Base-by-base conservation (phyloP, 2,113 vertebrate species). In the Cathartes aura region DNA sequence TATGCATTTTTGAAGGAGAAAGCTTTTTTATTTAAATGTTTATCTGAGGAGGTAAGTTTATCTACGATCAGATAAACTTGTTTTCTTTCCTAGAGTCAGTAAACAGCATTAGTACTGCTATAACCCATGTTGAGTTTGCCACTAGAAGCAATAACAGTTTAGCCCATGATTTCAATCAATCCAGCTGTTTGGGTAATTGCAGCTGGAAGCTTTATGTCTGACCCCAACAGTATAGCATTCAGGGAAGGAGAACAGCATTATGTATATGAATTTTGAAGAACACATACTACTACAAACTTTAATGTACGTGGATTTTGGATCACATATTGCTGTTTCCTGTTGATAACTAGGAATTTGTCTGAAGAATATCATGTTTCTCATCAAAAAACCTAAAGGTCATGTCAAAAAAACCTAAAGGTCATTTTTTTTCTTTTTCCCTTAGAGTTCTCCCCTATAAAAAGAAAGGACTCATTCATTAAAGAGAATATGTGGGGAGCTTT, bases 391-490 rank as follows among this genome's bases (percentile, higher is more conserved):
- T 36, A 85, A 68, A 74, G 42, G 55, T 74, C 23, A 30, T 62
- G 47, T 89, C 5, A 60, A 79, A 92, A 85, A 59, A 40, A 2
- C 5, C 13, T 55, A 60, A 22, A 87, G 26, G 53, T 47, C 0
- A 17, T n/a, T 9, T 18, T 20, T 43, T 88, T 72, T 36, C 5
- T 68, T 86, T 73, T 73, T 26, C 19, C 3, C 7, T 85, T 62
- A 53, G 48, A 82, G 10, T 85, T 83, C 63, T 91, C 10, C 21
- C 16, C 52, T 88, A 62, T 63, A 78, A 83, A 88, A 93, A 94
- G 62, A 71, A 94, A 66, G 50, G n/a, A 89, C 30, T 95, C 50
- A 43, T 76, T 92, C 95, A 87, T 96, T 93, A 94, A 79, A 92
- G 21, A 96, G 92, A 92, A 45, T 94, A 88, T 90, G 42, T 90